These are phyloP conservation scores for Steromphala cineraria DNA, from an alignment of 2,888 invertebrate genomes.

Conservation along the genomic window DNA sequence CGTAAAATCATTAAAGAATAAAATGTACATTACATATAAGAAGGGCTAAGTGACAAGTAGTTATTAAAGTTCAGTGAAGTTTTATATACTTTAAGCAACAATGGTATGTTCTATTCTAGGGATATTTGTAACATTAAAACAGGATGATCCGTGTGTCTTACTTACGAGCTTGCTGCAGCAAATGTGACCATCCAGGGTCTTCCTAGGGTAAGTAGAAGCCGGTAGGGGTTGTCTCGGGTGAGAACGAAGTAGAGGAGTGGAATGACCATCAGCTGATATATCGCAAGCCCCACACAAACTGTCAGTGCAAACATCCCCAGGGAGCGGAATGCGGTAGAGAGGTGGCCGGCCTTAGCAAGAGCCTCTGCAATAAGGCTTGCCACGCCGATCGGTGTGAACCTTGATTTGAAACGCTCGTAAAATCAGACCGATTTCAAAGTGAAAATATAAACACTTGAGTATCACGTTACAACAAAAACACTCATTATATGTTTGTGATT, in stretches of 20 bases:
- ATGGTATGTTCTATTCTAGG: background rate
- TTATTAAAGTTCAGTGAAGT: too few species aligned
- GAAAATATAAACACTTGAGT: too few species aligned
- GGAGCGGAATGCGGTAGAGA: slow-evolving; percentile 37
- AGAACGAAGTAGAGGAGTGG: slow-evolving; percentile 42
- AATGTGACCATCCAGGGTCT: slow-evolving; percentile 58
- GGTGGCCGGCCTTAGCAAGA: slow-evolving; percentile 33
- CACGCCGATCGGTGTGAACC: slow-evolving; percentile 51
- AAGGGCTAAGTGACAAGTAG: too few species aligned
- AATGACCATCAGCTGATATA: slow-evolving; percentile 41
- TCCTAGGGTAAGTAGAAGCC: slow-evolving; percentile 49
- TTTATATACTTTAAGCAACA: background rate
- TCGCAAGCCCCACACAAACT: slow-evolving; percentile 40
- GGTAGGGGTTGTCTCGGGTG: slow-evolving; percentile 42
- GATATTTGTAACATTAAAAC: background rate
- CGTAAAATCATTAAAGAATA: too few species aligned
- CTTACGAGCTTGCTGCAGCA: slow-evolving; percentile 61
- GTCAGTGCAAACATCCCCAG: slow-evolving; percentile 48
- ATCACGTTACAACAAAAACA: too few species aligned
- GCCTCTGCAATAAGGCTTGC: slow-evolving; percentile 48
- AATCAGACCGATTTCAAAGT: too few species aligned
- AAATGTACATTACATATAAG: too few species aligned
- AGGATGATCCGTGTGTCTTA: background rate
- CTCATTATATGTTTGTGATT: too few species aligned
- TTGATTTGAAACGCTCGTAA: background rate